These are phyloP conservation scores for Lasioglossum figueresi DNA, from an alignment of 2,888 invertebrate species.

Conservation along the genomic window DNA sequence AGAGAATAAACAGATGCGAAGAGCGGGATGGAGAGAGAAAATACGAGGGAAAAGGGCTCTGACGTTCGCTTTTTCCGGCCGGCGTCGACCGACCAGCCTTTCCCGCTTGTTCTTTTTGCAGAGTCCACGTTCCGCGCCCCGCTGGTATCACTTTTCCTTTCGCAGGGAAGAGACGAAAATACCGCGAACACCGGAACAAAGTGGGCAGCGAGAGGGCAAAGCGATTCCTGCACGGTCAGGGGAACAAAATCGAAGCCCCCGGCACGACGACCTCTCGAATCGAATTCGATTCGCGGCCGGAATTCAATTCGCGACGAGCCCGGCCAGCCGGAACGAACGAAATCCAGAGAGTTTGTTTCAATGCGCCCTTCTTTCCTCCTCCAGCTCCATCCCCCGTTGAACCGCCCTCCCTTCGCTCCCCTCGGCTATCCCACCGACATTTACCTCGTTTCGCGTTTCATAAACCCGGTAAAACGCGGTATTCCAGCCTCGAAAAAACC, in stretches of 20 bases:
- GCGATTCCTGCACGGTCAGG: slow-evolving; percentile 28
- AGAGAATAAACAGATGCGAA: neutral
- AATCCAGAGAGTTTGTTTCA: slow-evolving; percentile 72
- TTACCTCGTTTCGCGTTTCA: slow-evolving; percentile 50
- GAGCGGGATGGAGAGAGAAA: neutral
- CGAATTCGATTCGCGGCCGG: slow-evolving; percentile 71
- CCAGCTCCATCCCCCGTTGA: no score
- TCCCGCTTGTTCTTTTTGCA: neutral
- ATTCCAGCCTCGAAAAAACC: slow-evolving; percentile 25
- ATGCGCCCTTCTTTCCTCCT: slow-evolving; percentile 17
- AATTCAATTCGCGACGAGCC: slow-evolving; percentile 73
- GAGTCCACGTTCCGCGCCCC: neutral
- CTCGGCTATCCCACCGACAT: slow-evolving; percentile 2
- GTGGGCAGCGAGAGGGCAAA: slow-evolving; percentile 27
- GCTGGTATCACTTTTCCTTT: slow-evolving; percentile 28
- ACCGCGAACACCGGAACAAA: slow-evolving; percentile 41
- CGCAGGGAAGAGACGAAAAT: neutral
- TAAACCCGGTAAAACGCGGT: slow-evolving; percentile 29
- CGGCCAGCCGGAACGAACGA: slow-evolving; percentile 69
- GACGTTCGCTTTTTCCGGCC: slow-evolving; percentile 4
- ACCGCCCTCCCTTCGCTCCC: neutral
- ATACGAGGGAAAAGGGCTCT: neutral
- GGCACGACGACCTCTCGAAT: slow-evolving; percentile 65
- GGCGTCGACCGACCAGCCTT: neutral
- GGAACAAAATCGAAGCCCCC: slow-evolving; percentile 33